Conservation (phyloP, 2,888 invertebrate genomes). For the Pristionchus fissidentatus region DNA sequence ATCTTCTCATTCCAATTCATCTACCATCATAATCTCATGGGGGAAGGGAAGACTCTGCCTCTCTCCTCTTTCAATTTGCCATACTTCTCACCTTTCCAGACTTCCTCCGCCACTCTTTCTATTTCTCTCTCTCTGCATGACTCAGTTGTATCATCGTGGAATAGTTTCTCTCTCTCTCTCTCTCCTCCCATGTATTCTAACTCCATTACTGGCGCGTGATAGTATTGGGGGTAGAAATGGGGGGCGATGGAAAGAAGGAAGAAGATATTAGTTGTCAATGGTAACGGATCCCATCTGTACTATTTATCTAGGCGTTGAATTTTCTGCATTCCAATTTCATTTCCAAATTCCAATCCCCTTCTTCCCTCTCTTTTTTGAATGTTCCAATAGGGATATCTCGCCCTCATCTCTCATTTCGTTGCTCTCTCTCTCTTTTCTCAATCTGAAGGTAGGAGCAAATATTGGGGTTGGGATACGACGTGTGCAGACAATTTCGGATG, state of each 20-base stretch:
- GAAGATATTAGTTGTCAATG: not conserved
- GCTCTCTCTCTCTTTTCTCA: not conserved
- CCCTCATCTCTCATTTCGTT: too few relatives aligned
- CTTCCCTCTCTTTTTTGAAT: too few relatives aligned
- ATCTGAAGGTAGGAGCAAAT: slow-evolving; percentile 5
- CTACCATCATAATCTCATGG: not conserved
- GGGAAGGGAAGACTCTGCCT: not conserved
- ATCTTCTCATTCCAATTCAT: not conserved
- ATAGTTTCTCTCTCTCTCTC: too few relatives aligned
- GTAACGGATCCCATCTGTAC: not conserved
- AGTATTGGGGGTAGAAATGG: not conserved
- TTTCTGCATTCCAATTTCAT: not conserved
- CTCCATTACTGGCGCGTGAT: too few relatives aligned
- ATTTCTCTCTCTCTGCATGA: too few relatives aligned
- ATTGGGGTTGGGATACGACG: not conserved
- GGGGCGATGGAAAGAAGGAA: not conserved
- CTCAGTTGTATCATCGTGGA: too few relatives aligned
- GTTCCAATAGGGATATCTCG: not conserved
- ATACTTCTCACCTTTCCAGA: not conserved
- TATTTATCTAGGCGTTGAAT: not conserved
- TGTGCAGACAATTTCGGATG: slow-evolving; percentile 1
- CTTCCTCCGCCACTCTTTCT: not conserved
- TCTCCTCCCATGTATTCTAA: too few relatives aligned
- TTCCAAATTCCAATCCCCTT: too few relatives aligned
- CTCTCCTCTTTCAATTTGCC: not conserved